Conservation (phyloP, 2,888 invertebrate genomes). For the Pocota personata region DNA sequence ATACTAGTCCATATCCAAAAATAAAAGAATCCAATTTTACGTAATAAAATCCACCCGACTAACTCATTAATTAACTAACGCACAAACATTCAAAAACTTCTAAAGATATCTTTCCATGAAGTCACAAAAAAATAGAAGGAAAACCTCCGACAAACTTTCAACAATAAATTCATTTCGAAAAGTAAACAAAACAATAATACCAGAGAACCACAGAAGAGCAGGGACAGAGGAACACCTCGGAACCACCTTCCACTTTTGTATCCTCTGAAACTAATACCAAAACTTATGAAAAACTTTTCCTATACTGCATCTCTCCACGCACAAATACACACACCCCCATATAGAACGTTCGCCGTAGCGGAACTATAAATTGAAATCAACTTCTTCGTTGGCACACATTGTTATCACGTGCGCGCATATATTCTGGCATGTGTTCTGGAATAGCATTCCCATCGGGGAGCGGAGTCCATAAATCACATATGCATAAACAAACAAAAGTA, state of each 20-base stretch:
- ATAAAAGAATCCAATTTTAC: constrained; percentile 12
- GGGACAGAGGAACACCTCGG: neutral
- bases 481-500: constrained; percentile 67
- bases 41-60: constrained; percentile 21
- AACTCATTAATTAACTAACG: constrained; percentile 40
- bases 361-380: constrained; percentile 69
- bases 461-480: constrained; percentile 67
- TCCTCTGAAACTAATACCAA: constrained; percentile 44
- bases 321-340: neutral
- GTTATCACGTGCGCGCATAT: constrained; percentile 55
- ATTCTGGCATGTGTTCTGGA: constrained; percentile 27
- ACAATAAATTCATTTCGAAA: constrained; percentile 68
- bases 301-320: neutral
- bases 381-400: constrained; percentile 53
- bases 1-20: neutral
- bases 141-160: constrained; percentile 44
- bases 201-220: neutral
- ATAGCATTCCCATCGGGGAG: neutral
- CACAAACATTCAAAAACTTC: constrained; percentile 29
- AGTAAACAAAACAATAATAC: constrained; percentile 58
- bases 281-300: constrained; percentile 57
- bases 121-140: neutral
- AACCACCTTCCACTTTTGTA: neutral
- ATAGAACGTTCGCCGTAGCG: neutral
- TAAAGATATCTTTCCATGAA: constrained; percentile 11